phyloP scores from a whole-genome alignment of 2,113 vertebrate species.

The Hoplias malabaricus region DNA sequence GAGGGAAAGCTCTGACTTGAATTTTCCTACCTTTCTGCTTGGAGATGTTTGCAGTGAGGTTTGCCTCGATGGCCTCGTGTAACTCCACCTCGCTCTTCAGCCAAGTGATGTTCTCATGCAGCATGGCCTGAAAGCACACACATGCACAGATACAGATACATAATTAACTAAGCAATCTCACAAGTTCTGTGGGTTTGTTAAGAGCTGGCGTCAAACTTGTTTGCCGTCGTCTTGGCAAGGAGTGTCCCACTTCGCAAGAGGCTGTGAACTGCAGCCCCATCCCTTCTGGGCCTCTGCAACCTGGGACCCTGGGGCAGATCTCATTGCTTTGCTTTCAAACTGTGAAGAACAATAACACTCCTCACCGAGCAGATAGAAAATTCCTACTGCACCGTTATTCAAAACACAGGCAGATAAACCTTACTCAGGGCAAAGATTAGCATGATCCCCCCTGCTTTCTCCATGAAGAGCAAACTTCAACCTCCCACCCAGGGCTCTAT shows the following conservation, averaged over 20 bases:
- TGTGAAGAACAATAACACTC: background rate
- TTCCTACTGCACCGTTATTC: background rate
- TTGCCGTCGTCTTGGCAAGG: conserved; percentile 16
- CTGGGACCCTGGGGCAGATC: background rate
- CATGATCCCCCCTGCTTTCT: conserved; percentile 7
- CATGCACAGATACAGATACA: conserved; percentile 1
- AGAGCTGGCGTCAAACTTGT: background rate
- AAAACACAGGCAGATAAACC: background rate
- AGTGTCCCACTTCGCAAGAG: conserved; percentile 42
- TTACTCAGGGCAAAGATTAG: background rate
- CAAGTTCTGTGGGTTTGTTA: background rate
- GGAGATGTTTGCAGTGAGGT: conserved; percentile 59
- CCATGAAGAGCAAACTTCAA: conserved; percentile 19
- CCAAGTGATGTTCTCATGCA: conserved; percentile 59
- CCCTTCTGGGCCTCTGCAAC: background rate
- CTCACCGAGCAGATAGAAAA: background rate
- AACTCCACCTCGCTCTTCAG: conserved; percentile 53
- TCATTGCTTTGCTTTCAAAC: background rate
- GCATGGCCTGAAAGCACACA: conserved; percentile 54
- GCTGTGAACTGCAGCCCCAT: conserved; percentile 22
- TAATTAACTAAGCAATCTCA: background rate
- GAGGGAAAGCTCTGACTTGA: conserved; percentile 43
- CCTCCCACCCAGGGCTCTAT: conserved; percentile 10
- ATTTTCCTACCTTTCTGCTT: conserved; percentile 71
- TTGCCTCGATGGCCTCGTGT: conserved; percentile 53